Base-by-base conservation (phyloP, 2,113 vertebrate genomes). In the Percopsis transmontana region DNA sequence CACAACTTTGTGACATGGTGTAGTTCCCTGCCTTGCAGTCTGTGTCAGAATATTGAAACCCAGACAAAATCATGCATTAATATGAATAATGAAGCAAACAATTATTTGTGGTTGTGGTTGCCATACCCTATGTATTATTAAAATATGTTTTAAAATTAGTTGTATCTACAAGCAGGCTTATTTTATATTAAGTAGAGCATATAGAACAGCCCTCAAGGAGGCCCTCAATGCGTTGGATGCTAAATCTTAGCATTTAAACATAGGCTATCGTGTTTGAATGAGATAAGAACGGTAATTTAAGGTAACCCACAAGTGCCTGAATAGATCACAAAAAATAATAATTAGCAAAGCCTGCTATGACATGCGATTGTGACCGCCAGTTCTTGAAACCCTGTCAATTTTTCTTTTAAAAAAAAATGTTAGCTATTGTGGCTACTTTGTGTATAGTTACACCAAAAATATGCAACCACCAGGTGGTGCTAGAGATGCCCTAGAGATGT, bases 381-480 rank as follows among this genome's bases (percentile, higher is more conserved):
- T n/a, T n/a, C n/a, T n/a, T n/a, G n/a, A n/a, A n/a, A n/a, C n/a
- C n/a, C n/a, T 33, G 3, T 33, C 8, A 0, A 6, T 7, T 33
- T 7, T 33, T 7, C 8, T 33, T 33, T 1, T 33, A 33, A 33
- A 33, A 33, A 33, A 33, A 33, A 33, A 33, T 33, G 8, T 33
- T 54, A 2, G 15, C 2, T 1, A 45, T 52, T 52, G 16, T 53
- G 14, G 14, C 9, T 23, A 53, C 51, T 47, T 18, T 23, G 2
- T 10, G 1, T 62, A 39, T 15, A n/a, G 27, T 15, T 77, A 79
- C 40, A 84, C 38, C 77, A 63, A 23, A 54, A 42, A 20, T 21
- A 4, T 27, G 14, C 1, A 0, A 60, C 72, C 87, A 64, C 10
- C 14, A 74, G 57, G 44, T 20, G 73, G 83, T 15, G 76, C 2